Evolutionary conservation across 2,888 invertebrate genomes (phyloP).

Genomic region (Hymenopus coronatus): DNA sequence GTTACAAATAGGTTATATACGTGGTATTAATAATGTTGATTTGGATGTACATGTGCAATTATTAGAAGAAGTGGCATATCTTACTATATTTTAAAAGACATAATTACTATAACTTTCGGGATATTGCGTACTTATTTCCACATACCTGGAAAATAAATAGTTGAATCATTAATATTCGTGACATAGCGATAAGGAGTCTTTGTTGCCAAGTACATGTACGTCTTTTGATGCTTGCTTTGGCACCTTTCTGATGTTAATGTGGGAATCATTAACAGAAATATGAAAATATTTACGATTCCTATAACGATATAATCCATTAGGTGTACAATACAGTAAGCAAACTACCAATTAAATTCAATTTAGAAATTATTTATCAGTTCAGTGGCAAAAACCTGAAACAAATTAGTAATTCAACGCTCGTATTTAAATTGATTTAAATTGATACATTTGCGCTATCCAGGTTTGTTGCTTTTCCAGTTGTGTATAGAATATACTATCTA

Average conservation of each 20-base stretch:
- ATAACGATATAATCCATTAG: background rate
- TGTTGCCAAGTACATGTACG: slow-evolving; percentile 53
- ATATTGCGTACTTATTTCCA: background rate
- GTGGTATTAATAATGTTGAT: background rate
- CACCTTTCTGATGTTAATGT: slow-evolving; percentile 3
- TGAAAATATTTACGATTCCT: background rate
- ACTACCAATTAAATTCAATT: background rate
- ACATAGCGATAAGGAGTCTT: slow-evolving; percentile 72
- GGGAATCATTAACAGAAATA: background rate
- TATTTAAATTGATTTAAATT: too few species aligned
- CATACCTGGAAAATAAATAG: slow-evolving; percentile 59
- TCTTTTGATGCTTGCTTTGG: slow-evolving; percentile 16
- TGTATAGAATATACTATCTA: too few species aligned
- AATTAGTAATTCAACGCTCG: too few species aligned
- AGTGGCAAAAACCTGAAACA: too few species aligned
- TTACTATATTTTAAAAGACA: background rate
- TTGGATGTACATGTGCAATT: too few species aligned
- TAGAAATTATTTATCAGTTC: too few species aligned
- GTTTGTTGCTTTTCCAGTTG: too few species aligned
- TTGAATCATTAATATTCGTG: slow-evolving; percentile 61
- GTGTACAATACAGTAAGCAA: background rate
- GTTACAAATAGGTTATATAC: background rate
- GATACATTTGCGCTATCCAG: too few species aligned
- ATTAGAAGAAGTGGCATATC: too few species aligned
- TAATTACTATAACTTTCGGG: too few species aligned